phyloP scores from a whole-genome alignment of 2,113 vertebrate genomes.

The Fulica atra region DNA sequence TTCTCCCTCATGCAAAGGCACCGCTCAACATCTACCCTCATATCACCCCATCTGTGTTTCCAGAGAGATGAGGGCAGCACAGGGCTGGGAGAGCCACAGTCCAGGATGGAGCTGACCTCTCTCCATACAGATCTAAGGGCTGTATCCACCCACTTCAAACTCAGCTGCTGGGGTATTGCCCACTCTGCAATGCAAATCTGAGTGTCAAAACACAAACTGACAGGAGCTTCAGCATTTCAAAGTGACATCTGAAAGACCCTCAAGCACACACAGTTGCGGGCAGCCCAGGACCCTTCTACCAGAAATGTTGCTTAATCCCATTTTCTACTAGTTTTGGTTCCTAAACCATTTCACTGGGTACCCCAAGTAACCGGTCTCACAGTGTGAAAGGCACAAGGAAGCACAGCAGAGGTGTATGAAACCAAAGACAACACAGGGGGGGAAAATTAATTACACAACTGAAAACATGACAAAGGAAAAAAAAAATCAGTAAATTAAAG shows the following conservation, averaged over 20 bases:
- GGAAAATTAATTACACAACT: neutral
- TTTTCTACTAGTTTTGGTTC: neutral
- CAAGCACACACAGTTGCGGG: neutral
- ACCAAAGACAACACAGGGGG: neutral
- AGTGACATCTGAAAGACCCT: neutral
- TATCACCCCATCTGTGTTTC: neutral
- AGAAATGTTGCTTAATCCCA: neutral
- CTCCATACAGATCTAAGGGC: neutral
- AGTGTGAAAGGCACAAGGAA: neutral
- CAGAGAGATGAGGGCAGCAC: neutral
- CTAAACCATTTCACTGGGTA: neutral
- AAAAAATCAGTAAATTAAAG: neutral
- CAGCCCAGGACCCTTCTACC: neutral
- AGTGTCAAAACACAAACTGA: neutral
- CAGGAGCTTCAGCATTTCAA: neutral
- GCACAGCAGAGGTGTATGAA: neutral
- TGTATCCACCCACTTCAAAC: neutral
- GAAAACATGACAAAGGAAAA: neutral
- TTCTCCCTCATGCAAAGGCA: neutral
- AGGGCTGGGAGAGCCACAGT: neutral
- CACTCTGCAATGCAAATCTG: neutral
- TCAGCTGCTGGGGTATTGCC: neutral
- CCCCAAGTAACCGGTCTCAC: neutral
- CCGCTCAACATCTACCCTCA: neutral
- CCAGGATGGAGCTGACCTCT: neutral